Evolutionary conservation across 2,888 invertebrate species (phyloP).

Genomic region (Pinctada fucata): DNA sequence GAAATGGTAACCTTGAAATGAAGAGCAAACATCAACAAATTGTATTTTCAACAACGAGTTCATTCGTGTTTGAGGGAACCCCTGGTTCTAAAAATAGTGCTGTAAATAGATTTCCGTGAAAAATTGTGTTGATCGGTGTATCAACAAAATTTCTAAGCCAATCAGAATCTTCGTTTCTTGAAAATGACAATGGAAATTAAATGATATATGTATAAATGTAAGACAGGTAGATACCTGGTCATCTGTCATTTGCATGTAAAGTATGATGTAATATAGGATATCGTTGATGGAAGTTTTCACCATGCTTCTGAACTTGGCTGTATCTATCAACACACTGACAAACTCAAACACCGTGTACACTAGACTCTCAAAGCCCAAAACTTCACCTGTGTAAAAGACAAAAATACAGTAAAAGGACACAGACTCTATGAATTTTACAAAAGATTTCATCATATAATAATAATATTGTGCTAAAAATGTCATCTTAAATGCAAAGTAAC

Average conservation of each 20-base stretch:
- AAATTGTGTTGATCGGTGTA: no score
- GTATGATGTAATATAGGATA: slow-evolving; percentile 83
- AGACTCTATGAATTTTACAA: background rate
- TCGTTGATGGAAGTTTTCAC: slow-evolving; percentile 82
- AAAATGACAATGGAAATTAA: no score
- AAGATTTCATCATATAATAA: background rate
- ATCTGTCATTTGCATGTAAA: slow-evolving; percentile 85
- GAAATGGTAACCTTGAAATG: no score
- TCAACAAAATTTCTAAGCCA: no score
- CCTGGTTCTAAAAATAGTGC: no score
- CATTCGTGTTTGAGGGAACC: no score
- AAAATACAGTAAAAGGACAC: background rate
- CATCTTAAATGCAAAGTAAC: background rate
- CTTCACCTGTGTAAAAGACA: slow-evolving; percentile 79
- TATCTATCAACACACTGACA: slow-evolving; percentile 82
- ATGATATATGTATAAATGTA: background rate
- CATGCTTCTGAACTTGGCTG: slow-evolving; percentile 80
- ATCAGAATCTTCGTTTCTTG: no score
- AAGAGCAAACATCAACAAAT: no score
- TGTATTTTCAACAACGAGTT: no score
- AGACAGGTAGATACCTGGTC: slow-evolving; percentile 79
- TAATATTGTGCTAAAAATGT: background rate
- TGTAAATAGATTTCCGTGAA: no score
- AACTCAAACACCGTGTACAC: slow-evolving; percentile 85
- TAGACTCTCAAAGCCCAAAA: slow-evolving; percentile 82